Base-by-base conservation (phyloP, 2,113 vertebrate genomes). In the Tetraodon nigroviridis region DNA sequence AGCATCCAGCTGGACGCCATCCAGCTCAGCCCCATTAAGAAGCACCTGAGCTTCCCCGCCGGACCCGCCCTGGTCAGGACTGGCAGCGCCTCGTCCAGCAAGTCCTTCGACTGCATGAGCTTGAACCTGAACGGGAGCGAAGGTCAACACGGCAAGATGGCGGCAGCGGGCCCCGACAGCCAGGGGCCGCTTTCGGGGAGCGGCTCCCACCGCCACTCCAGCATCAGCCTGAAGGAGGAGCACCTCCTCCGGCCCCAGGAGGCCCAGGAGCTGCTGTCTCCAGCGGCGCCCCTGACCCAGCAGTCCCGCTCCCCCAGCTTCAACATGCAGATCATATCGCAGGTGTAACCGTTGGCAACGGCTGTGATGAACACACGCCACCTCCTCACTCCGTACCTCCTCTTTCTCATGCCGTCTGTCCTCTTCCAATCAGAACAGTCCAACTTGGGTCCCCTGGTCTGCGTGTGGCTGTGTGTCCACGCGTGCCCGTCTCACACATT, bases 301-400 rank as follows among this genome's bases (percentile, higher is more conserved):
- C 94, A 97, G 92, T 96, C 95, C 67, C 94, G 95, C 84, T 98
- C 97, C 67, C 97, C 96, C 76, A 99, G 97, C 89, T 99, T 98
- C 90, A 99, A 96, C 94, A 98, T 99, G 96, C 97, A 99, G 92
- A 92, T 99, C 84, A 96, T 99, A 92, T 98, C 97, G 80, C 96
- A 99, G 90, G 95, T 98, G 85, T 98, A 94, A 81, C 27, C 63
- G 42, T 16, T 56, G 64, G 45, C 46, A 52, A 56, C 72, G 73
- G 67, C 19, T 50, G 27, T 19, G 16, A 2, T 64, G 52, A 56
- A 69, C 61, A 71, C 60, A 76, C 37, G 55, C 24, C 61, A 61
- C 24, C 7, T 27, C 12, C 4, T 60, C 55, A 18, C 58, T 58
- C 58, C 50, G 65, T 40, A 58, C 61, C 44, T 56, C 48, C 7